Base-by-base conservation (phyloP, 2,797 vertebrate genomes). In the Epinephelus coioides region DNA sequence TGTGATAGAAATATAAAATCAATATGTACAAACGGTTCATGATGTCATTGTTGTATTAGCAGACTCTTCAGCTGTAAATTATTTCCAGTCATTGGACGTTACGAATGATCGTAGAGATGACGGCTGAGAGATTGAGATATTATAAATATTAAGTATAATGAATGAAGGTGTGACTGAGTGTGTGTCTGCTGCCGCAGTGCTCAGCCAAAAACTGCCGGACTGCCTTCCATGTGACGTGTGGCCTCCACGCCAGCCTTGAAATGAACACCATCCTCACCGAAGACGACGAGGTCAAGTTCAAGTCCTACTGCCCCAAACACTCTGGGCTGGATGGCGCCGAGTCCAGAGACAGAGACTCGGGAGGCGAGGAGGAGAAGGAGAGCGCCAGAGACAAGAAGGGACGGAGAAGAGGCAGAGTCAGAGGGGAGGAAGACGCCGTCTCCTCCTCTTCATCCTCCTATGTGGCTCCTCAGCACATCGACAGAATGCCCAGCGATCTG, bases 221-320 rank as follows among this genome's bases (percentile, higher is more conserved):
- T 0, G 98, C 98, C 50, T 99, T 99, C 90, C 98, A 99, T 0
- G 98, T 99, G 88, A 99, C 98, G 7, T 99, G 98, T 7, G 98
- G 97, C 0, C 98, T 98, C 50, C 96, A 97, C 64, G 95, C 94
- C 1, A 93, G 95, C 82, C 93, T 99, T 38, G 96, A 98, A 82
- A 99, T 99, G 98, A 99, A 96, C 91, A 99, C 98, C 61, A 96
- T 98, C 86, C 89, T 99, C 83, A 97, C 97, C 0, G 97, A 98
- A 73, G 97, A 98, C 0, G 98, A 99, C 0, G 98, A 99, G 91
- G 98, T 99, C 81, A 99, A 99, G 90, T 99, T 99, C 90, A 99
- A 99, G 91, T 98, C 98, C 0, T 99, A 95, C 91, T 99, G 98
- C 71, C 97, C 97, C 61, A 97, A 97, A 84, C 98, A 99, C 93